Evolutionary conservation across 2,113 vertebrate genomes (phyloP).

Genomic region (Gasterosteus nipponicus): DNA sequence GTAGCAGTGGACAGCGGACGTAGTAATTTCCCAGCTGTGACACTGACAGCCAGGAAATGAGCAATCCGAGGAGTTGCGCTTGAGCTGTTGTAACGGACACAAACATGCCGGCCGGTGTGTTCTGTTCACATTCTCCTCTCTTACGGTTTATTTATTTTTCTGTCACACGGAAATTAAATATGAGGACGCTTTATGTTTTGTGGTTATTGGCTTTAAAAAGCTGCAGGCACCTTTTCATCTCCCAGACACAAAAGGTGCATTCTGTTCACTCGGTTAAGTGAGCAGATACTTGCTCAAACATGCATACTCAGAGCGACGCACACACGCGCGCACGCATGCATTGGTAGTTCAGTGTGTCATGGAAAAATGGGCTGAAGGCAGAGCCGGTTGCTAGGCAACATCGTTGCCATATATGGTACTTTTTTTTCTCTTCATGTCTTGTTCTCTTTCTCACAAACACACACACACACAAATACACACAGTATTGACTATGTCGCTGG

Average conservation of each 20-base stretch:
- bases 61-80: conserved; percentile 54
- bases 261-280: conserved; percentile 37
- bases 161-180: not conserved
- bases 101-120: conserved; percentile 35
- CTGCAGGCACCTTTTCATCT: not conserved
- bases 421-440: conserved; percentile 49
- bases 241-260: conserved; percentile 53
- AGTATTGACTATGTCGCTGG: conserved; percentile 51
- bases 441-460: conserved; percentile 29
- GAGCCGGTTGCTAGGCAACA: conserved; percentile 79
- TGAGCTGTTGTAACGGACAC: conserved; percentile 41
- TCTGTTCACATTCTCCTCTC: not conserved
- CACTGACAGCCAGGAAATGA: conserved; percentile 56
- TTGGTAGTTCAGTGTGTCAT: conserved; percentile 80
- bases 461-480: conserved; percentile 18
- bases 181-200: conserved; percentile 29
- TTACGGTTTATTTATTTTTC: not conserved
- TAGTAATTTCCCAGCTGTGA: conserved; percentile 42
- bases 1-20: not conserved
- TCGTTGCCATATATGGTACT: conserved; percentile 78
- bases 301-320: conserved; percentile 33
- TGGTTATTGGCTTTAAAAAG: conserved; percentile 6
- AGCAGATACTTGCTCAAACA: conserved; percentile 65
- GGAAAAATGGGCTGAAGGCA: conserved; percentile 85
- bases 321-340: conserved; percentile 36